Conservation (phyloP, 2,113 vertebrate genomes). For the Microtus ochrogaster region DNA sequence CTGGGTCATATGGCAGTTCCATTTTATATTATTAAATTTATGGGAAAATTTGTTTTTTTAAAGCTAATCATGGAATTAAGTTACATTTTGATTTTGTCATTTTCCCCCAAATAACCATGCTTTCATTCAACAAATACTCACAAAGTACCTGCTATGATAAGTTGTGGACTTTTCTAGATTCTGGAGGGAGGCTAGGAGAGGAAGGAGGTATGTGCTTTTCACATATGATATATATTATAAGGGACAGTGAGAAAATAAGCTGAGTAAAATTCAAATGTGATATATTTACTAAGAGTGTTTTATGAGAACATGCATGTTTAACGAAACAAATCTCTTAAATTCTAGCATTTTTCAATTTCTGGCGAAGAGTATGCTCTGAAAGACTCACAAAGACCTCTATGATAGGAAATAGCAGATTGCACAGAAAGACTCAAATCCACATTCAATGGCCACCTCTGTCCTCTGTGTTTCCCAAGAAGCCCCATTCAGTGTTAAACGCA, state of each 20-base stretch:
- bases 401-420: background rate
- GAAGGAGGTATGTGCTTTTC: background rate
- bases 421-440: background rate
- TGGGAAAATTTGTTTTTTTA: background rate
- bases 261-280: background rate
- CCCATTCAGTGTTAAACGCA: background rate
- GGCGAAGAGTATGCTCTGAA: background rate
- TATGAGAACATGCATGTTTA: background rate
- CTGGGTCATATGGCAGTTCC: background rate
- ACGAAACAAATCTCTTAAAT: background rate
- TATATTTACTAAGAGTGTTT: too few relatives aligned
- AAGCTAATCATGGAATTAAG: background rate
- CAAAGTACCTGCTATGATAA: background rate
- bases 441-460: background rate
- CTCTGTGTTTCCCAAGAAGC: background rate
- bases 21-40: background rate
- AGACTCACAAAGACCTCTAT: background rate
- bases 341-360: background rate
- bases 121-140: background rate
- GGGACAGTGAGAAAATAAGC: background rate
- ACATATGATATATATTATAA: background rate
- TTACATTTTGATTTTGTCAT: background rate
- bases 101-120: too few relatives aligned
- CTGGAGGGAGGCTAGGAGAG: background rate
- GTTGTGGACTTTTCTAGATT: background rate